Percentiles rank a stretch among this genome's conserved stretches.
Conservation (phyloP, 2,797 vertebrate species). For the Lagorchestes hirsutus region DNA sequence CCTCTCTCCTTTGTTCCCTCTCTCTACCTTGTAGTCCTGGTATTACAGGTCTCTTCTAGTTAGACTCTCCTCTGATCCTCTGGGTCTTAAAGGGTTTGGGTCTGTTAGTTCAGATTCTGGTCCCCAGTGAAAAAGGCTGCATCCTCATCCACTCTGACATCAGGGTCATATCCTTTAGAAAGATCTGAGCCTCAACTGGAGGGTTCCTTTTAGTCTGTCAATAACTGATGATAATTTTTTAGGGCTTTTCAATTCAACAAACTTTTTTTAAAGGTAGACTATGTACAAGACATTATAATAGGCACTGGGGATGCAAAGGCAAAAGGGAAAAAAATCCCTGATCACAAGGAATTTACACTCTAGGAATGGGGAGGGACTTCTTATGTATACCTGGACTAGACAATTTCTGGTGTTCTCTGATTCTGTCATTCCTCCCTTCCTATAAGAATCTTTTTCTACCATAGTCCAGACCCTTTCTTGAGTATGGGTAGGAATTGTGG, state of each 20-base stretch:
- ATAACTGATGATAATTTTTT: background rate
- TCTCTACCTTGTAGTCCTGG: background rate
- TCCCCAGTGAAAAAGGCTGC: background rate
- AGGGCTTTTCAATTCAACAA: background rate
- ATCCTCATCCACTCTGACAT: background rate
- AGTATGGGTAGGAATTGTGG: background rate
- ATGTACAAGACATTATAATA: background rate
- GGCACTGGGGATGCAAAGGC: background rate
- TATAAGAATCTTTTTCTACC: background rate
- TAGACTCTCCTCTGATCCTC: background rate
- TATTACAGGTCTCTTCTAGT: background rate
- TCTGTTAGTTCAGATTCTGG: background rate
- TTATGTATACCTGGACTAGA: background rate
- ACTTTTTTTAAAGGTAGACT: background rate
- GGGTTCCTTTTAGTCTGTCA: background rate
- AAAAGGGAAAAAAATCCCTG: background rate
- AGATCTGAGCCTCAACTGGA: background rate
- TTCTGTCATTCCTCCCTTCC: background rate
- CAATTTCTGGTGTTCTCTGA: background rate
- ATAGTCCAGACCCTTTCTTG: background rate
- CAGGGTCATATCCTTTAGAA: background rate
- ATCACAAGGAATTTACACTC: background rate
- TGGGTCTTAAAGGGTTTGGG: background rate
- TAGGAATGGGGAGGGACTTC: background rate
- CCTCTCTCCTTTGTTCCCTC: background rate